Percentiles rank a stretch among this genome's conserved stretches.
Evolutionary conservation across 2,888 invertebrate species (phyloP).

Genomic region (Diloba caeruleocephala): DNA sequence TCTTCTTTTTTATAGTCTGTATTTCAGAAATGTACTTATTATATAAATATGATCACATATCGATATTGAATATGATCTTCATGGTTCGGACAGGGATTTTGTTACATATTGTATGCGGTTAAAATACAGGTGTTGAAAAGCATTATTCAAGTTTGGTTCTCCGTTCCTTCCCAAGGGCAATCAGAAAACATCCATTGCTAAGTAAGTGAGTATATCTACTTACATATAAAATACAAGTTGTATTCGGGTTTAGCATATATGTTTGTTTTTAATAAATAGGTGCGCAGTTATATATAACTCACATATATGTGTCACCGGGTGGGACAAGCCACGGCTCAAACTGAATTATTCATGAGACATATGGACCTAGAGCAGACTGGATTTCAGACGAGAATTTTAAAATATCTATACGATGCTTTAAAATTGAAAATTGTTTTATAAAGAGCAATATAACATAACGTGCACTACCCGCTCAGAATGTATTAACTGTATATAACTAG

Average conservation of each 20-base stretch:
- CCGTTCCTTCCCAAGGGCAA: constrained; percentile 44
- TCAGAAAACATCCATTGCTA: constrained; percentile 48
- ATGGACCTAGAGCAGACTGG: constrained; percentile 88
- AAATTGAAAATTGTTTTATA: constrained; percentile 83
- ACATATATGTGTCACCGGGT: constrained; percentile 75
- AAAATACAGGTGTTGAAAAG: constrained; percentile 45
- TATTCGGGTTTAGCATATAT: constrained; percentile 50
- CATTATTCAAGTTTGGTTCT: constrained; percentile 35
- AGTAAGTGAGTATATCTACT: constrained; percentile 38
- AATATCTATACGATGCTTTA: constrained; percentile 82
- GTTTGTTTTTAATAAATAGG: constrained; percentile 50
- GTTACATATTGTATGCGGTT: constrained; percentile 19
- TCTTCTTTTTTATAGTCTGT: no score
- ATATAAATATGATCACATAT: no score
- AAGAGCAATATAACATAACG: constrained; percentile 67
- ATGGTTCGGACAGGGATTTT: no score
- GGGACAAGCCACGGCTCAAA: constrained; percentile 77
- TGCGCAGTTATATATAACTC: constrained; percentile 55
- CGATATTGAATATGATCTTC: no score
- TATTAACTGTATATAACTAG: constrained; percentile 44
- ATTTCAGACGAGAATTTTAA: constrained; percentile 87
- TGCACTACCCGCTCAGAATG: constrained; percentile 50
- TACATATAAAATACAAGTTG: constrained; percentile 51
- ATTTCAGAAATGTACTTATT: no score
- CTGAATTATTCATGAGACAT: constrained; percentile 88